Evolutionary conservation across 2,113 vertebrate species (phyloP).

Genomic region (Nothoprocta perdicaria): DNA sequence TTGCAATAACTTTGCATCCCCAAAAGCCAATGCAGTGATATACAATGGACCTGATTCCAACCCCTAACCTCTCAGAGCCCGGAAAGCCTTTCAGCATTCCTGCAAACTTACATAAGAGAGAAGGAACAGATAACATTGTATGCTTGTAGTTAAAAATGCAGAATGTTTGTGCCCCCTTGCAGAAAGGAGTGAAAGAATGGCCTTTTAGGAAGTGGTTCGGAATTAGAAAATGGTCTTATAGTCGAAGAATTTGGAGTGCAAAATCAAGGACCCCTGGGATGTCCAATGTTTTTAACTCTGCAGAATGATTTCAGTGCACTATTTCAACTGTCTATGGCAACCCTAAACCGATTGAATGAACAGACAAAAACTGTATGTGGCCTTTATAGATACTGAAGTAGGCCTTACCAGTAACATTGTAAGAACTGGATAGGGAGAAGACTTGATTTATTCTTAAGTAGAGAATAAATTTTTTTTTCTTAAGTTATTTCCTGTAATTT

Average conservation of each 20-base stretch:
- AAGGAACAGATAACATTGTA: slow-evolving; percentile 85
- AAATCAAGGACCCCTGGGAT: slow-evolving; percentile 28
- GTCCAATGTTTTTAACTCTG: slow-evolving; percentile 13
- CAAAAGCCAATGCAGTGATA: slow-evolving; percentile 73
- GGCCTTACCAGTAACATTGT: not conserved
- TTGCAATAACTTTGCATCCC: slow-evolving; percentile 79
- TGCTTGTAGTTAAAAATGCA: slow-evolving; percentile 75
- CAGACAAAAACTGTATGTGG: not conserved
- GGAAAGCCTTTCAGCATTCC: slow-evolving; percentile 84
- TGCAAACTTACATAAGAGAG: slow-evolving; percentile 85
- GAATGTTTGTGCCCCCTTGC: slow-evolving; percentile 78
- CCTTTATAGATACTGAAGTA: not conserved
- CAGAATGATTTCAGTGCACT: slow-evolving; percentile 15
- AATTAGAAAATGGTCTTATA: slow-evolving; percentile 63
- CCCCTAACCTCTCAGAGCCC: slow-evolving; percentile 72
- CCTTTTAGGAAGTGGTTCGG: slow-evolving; percentile 69
- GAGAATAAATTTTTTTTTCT: not conserved
- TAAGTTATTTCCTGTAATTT: not conserved
- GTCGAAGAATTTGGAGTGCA: slow-evolving; percentile 61
- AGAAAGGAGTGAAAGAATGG: slow-evolving; percentile 81
- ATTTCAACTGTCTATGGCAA: not conserved
- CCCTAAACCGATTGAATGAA: slow-evolving; percentile 13
- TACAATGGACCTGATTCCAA: slow-evolving; percentile 66
- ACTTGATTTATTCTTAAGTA: not conserved
- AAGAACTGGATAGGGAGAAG: not conserved